A percentile compares a stretch with the other conserved stretches of the same genome.
Evolutionary conservation across 92 coral and sea anemone genomes (phyloP).

Genomic region (Epizoanthus scotinus): DNA sequence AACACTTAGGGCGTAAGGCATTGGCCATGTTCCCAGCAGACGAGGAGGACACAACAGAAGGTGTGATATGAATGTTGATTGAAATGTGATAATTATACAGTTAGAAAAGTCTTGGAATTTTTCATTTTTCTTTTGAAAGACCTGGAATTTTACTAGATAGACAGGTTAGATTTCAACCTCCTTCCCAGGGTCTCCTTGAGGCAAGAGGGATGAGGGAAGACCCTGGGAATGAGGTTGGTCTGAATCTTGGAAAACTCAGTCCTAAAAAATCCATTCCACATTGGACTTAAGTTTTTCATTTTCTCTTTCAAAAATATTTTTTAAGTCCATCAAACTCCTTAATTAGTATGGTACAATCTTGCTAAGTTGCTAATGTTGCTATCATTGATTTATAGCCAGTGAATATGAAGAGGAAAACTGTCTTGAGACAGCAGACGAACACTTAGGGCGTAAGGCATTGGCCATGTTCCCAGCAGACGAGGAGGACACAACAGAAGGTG

Average conservation of each 20-base stretch:
- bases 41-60: neutral
- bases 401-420: slow-evolving; percentile 83
- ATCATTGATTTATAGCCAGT: slow-evolving; percentile 42
- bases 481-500: neutral
- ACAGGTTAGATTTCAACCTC: no score
- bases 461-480: slow-evolving; percentile 52
- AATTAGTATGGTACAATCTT: neutral
- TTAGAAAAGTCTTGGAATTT: no score
- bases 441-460: slow-evolving; percentile 68
- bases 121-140: no score
- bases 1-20: slow-evolving; percentile 71
- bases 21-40: slow-evolving; percentile 59
- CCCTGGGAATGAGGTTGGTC: no score
- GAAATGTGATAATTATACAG: neutral
- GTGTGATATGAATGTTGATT: neutral
- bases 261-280: no score
- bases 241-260: no score
- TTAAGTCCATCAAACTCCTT: no score
- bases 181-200: no score
- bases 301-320: no score
- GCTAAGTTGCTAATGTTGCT: neutral
- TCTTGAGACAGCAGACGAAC: slow-evolving; percentile 77
- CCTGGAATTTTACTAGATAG: no score
- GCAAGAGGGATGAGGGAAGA: no score
- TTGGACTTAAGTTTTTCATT: no score